Percentiles rank a stretch among this genome's conserved stretches.
phyloP scores from a whole-genome alignment of 2,113 vertebrate genomes.

The Recurvirostra avosetta region DNA sequence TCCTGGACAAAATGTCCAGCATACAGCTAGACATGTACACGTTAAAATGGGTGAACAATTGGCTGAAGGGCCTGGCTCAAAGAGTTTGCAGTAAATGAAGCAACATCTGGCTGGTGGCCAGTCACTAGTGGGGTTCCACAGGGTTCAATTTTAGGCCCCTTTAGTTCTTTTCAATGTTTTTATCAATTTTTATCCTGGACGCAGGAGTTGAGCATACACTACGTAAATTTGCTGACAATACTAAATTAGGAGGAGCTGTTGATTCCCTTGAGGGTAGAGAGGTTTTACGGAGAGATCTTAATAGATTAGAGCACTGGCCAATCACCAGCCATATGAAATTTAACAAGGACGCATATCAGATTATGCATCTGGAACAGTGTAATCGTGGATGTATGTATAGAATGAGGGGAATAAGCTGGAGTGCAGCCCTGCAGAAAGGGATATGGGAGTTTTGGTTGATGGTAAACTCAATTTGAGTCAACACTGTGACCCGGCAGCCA shows the following conservation, averaged over 20 bases:
- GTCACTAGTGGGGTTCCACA: neutral
- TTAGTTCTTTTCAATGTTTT: neutral
- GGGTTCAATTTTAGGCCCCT: neutral
- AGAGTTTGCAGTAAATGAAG: neutral
- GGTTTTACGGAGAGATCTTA: neutral
- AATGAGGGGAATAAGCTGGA: neutral
- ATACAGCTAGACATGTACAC: neutral
- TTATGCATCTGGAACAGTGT: neutral
- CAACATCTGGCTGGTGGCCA: neutral
- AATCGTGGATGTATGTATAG: neutral
- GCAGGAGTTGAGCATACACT: neutral
- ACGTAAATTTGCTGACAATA: neutral
- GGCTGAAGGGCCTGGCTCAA: neutral
- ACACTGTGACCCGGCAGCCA: neutral
- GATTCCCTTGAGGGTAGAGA: neutral
- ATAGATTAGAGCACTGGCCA: neutral
- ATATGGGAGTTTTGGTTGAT: neutral
- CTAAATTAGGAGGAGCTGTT: neutral
- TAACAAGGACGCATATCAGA: neutral
- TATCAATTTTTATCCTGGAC: neutral
- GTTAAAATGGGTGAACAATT: neutral
- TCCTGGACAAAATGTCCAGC: neutral
- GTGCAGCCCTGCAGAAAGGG: neutral
- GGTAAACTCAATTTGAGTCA: neutral
- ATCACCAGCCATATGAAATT: neutral